A percentile compares a stretch with the other conserved stretches of the same genome.
Evolutionary conservation across 2,113 vertebrate species (phyloP).

Genomic region (Edolisoma coerulescens): DNA sequence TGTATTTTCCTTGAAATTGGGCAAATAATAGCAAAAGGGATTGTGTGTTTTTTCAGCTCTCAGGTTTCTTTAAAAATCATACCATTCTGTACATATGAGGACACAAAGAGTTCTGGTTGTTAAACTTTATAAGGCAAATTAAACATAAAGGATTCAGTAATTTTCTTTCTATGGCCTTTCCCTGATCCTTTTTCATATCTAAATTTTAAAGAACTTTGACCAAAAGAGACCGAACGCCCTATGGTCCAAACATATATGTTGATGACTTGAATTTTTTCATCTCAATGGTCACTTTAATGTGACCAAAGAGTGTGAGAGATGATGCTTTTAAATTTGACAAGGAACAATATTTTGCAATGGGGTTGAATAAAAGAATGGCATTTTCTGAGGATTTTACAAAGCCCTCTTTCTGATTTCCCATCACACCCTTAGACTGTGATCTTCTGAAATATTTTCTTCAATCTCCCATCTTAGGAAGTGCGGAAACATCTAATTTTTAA

Average conservation of each 20-base stretch:
- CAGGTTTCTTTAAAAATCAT: not conserved
- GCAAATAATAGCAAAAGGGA: not conserved
- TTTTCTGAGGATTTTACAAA: not conserved
- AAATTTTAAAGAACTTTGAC: fast-evolving
- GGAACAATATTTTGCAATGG: not conserved
- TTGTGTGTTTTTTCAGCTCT: not conserved
- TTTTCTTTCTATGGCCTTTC: not conserved
- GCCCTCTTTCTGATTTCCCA: not conserved
- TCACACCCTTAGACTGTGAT: not conserved
- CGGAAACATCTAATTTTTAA: not conserved
- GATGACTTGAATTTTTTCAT: not conserved
- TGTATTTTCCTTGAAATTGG: not conserved
- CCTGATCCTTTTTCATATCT: not conserved
- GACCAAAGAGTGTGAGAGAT: not conserved
- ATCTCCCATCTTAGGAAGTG: not conserved
- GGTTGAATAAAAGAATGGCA: not conserved
- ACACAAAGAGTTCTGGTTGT: not conserved
- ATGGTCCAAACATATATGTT: not conserved
- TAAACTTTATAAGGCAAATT: not conserved
- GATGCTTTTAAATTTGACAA: not conserved
- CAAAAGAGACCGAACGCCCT: not conserved
- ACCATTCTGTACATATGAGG: not conserved
- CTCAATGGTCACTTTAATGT: not conserved
- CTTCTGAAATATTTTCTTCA: not conserved
- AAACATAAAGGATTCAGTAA: not conserved